A percentile compares a stretch with the other conserved stretches of the same genome.
Evolutionary conservation across 2,888 invertebrate genomes (phyloP).

Genomic region (Hydropsyche betteni): DNA sequence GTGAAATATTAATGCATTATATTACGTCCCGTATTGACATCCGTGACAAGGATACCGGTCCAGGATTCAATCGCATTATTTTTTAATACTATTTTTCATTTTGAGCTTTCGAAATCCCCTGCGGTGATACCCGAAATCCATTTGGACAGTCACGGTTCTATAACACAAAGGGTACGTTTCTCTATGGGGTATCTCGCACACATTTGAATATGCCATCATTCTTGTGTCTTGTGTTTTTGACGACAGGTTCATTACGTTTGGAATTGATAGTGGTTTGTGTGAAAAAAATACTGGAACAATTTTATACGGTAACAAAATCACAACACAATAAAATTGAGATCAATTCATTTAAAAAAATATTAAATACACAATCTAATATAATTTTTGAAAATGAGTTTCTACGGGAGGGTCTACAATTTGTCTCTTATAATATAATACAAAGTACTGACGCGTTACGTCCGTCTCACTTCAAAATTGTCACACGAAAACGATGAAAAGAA

Average conservation of each 20-base stretch:
- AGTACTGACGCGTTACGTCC: too few species aligned
- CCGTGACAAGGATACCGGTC: slow-evolving; percentile 10
- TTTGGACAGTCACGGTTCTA: slow-evolving; percentile 27
- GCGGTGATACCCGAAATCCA: slow-evolving; percentile 30
- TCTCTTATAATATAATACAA: too few species aligned
- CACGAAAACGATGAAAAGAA: too few species aligned
- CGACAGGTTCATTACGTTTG: slow-evolving; percentile 16
- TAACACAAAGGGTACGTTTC: slow-evolving; percentile 33
- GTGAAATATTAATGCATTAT: too few species aligned
- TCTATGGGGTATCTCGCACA: slow-evolving; percentile 19
- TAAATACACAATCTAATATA: too few species aligned
- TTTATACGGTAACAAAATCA: too few species aligned
- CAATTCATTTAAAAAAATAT: too few species aligned
- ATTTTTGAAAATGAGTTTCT: too few species aligned
- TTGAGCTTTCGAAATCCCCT: slow-evolving; percentile 2
- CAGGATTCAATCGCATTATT: slow-evolving; percentile 7
- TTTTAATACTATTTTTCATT: slow-evolving; percentile 14
- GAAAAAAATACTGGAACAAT: background rate
- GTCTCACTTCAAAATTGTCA: too few species aligned
- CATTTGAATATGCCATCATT: slow-evolving; percentile 45
- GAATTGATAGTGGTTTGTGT: slow-evolving; percentile 11
- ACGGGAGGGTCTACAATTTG: too few species aligned
- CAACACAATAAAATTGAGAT: too few species aligned
- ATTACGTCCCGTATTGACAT: background rate
- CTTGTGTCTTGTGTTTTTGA: slow-evolving; percentile 14